Evolutionary conservation across 2,113 vertebrate species (phyloP).

Genomic region (Picathartes gymnocephalus): DNA sequence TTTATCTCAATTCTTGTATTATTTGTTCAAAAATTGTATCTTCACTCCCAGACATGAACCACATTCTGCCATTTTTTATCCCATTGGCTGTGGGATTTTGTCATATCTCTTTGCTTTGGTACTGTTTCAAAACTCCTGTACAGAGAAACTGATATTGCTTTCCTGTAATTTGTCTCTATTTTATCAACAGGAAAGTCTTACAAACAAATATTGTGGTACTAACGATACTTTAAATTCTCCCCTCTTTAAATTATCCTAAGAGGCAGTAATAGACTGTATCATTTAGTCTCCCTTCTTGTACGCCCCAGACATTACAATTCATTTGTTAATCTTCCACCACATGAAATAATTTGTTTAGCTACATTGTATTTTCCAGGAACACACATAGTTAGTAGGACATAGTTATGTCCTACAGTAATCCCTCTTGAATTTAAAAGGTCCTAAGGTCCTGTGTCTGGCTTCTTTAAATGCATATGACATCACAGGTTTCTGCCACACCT

Average conservation of each 20-base stretch:
- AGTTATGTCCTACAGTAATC: background rate
- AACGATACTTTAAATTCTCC: background rate
- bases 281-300: background rate
- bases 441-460: background rate
- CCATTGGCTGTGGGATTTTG: background rate
- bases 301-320: background rate
- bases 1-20: background rate
- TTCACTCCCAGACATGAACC: background rate
- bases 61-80: background rate
- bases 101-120: background rate
- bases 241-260: background rate
- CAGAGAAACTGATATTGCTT: background rate
- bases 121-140: background rate
- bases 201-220: background rate
- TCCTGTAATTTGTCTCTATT: background rate
- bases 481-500: background rate
- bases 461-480: background rate
- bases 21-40: background rate
- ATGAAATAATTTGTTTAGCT: background rate
- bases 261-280: background rate
- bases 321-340: background rate
- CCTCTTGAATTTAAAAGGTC: background rate
- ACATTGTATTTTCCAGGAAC: background rate
- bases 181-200: slow-evolving; percentile 11
- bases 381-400: background rate